Percentiles rank a stretch among this genome's conserved stretches.
Evolutionary conservation across 2,888 invertebrate species (phyloP).

Genomic region (Chesias legatella): DNA sequence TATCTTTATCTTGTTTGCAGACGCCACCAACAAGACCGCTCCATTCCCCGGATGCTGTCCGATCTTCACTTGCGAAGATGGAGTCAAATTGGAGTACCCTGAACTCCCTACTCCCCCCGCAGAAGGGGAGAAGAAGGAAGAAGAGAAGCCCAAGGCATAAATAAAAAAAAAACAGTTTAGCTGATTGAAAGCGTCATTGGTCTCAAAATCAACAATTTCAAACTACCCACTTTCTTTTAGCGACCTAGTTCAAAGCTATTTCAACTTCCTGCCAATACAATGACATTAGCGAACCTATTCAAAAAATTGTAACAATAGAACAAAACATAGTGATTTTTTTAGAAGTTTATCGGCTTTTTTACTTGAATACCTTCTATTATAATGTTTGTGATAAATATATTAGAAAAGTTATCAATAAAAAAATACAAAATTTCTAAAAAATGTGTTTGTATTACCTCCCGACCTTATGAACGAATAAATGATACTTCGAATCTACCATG

Average conservation of each 20-base stretch:
- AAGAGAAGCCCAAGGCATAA: constrained; percentile 66
- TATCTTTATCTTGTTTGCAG: constrained; percentile 56
- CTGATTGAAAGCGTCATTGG: constrained; percentile 33
- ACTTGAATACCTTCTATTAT: constrained; percentile 71
- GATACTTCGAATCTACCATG: no score
- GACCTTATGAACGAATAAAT: background rate
- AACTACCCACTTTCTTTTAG: constrained; percentile 30
- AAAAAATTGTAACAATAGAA: constrained; percentile 12
- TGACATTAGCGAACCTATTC: constrained; percentile 21
- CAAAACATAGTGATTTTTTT: constrained; percentile 41
- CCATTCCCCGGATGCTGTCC: constrained; percentile 94
- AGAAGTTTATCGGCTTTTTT: constrained; percentile 69
- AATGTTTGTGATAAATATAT: constrained; percentile 70
- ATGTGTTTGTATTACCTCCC: constrained; percentile 29
- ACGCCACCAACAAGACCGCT: constrained; percentile 94
- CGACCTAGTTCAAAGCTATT: constrained; percentile 40
- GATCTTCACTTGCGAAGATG: constrained; percentile 90
- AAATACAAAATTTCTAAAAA: constrained; percentile 66
- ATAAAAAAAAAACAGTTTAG: constrained; percentile 23
- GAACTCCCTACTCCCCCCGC: constrained; percentile 82
- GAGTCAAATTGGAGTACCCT: constrained; percentile 91
- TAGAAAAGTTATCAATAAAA: constrained; percentile 57
- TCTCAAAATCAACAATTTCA: constrained; percentile 49
- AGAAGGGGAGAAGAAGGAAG: constrained; percentile 56
- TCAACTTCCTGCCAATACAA: constrained; percentile 55